These are phyloP conservation scores for Pycnonotus jocosus DNA, from an alignment of 2,113 vertebrate genomes.

Conservation along the genomic window DNA sequence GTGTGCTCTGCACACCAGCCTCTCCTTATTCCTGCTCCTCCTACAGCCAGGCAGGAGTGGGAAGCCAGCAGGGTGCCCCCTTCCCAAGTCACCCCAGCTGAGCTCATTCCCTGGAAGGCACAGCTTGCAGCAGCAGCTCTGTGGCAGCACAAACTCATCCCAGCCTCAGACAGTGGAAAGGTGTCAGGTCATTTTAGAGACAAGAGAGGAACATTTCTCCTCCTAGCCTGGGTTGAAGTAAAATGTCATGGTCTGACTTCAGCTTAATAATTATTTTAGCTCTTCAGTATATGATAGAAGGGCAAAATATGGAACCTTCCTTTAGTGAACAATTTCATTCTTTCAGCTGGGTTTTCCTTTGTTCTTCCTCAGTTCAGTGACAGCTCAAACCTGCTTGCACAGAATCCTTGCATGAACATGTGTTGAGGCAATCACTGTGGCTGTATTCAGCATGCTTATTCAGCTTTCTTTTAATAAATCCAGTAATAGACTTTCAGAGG, in stretches of 20 bases:
- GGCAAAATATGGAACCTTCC: neutral
- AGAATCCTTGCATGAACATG: neutral
- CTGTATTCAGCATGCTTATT: conserved; percentile 17
- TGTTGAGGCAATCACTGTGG: conserved; percentile 13
- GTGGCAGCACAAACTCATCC: neutral
- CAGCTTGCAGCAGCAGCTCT: neutral
- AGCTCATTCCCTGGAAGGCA: neutral
- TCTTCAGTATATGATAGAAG: neutral
- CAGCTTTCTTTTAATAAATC: conserved; percentile 52
- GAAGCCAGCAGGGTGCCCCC: neutral
- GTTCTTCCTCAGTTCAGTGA: neutral
- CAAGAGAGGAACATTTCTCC: neutral
- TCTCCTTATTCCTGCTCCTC: neutral
- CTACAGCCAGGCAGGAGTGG: neutral
- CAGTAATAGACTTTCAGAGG: conserved; percentile 26
- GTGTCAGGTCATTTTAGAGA: neutral
- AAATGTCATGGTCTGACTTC: neutral
- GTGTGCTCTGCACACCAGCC: neutral
- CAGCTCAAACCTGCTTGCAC: neutral
- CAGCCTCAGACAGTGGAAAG: neutral
- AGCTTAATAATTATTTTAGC: neutral
- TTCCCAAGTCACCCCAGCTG: neutral
- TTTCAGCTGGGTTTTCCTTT: neutral
- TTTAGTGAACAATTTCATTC: neutral
- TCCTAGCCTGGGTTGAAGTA: neutral